Base-by-base conservation (phyloP, 1,140 invertebrate genomes). In the Drosophila mauritiana region DNA sequence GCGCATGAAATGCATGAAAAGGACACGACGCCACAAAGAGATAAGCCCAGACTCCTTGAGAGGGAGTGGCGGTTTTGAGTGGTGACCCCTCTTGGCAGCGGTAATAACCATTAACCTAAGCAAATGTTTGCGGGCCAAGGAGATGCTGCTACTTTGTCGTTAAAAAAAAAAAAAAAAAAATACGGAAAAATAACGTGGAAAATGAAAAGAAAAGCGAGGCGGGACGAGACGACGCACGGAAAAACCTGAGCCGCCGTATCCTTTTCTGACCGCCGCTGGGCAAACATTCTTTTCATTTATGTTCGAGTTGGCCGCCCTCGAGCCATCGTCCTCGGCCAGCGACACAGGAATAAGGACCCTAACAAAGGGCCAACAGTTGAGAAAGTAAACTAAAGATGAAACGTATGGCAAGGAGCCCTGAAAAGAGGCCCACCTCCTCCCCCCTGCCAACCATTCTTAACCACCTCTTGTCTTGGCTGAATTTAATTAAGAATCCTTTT, bases 401-500 rank as follows among this genome's bases (percentile, higher is more conserved):
- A 59, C 55, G 55, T 70, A 70, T 70, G 67, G 42, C 67, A 70
- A 37, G 40, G 64, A 51, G 39, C 34, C 3, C 46, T 17, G 10
- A 12, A 22, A 27, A 3, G 31, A 3, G 1, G 6, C 51, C 51
- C 20, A 22, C 20, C 20, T 22, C 20, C 20, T 3, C 2, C 20
- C 2, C 20, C 20, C 20, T 17, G 17, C n/a, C 15, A 31, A 27
- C 12, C 48, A 49, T 10, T 15, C 45, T 51, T 39, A 61, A 54
- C 64, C 76, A 80, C 80, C 76, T 42, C 73, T 75, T 76, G 73
- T 77, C 74, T 76, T 88, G 83, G 42, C 55, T 69, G 78, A 86
- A 86, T 86, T 86, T 86, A 86, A 86, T 86, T 86, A 86, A 88
- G 83, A 86, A 86, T 77, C 82, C 82, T 88, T 86, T 82, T 63